phyloP scores from a whole-genome alignment of 1,140 invertebrate genomes.

The Pomacea maculata region DNA sequence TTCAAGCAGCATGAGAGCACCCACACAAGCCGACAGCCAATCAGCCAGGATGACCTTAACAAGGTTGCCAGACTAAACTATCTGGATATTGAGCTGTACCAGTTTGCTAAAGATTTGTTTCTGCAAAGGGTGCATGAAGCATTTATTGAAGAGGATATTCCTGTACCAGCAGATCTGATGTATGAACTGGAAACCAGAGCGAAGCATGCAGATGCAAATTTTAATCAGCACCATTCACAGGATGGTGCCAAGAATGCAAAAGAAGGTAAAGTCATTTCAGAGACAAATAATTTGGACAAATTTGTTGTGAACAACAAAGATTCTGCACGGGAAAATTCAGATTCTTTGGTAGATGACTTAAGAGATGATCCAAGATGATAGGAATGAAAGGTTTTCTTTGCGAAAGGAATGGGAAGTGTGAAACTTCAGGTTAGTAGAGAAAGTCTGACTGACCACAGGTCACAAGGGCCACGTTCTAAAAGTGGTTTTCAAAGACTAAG shows the following conservation, averaged over 20 bases:
- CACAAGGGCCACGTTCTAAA: too few species aligned
- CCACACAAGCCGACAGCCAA: slow-evolving; percentile 67
- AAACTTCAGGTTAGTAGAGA: too few species aligned
- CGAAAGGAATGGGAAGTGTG: too few species aligned
- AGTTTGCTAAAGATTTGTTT: slow-evolving; percentile 90
- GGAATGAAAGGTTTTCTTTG: too few species aligned
- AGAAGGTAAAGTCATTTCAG: not conserved
- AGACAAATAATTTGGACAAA: not conserved
- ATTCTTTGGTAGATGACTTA: too few species aligned
- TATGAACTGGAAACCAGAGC: not conserved
- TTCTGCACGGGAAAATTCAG: too few species aligned
- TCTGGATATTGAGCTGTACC: slow-evolving; percentile 92
- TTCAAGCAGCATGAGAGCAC: slow-evolving; percentile 57
- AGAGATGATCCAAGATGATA: too few species aligned
- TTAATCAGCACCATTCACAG: not conserved
- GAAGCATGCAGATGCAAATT: not conserved
- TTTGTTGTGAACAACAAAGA: not conserved
- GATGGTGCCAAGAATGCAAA: not conserved
- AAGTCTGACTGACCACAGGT: too few species aligned
- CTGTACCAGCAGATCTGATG: slow-evolving; percentile 7
- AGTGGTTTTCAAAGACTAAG: too few species aligned
- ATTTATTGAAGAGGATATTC: slow-evolving; percentile 21
- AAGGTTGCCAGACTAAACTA: slow-evolving; percentile 84
- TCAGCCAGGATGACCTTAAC: slow-evolving; percentile 77
- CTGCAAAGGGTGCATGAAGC: slow-evolving; percentile 72